Base-by-base conservation (phyloP, 2,797 vertebrate species). In the Loris lydekkerianus region DNA sequence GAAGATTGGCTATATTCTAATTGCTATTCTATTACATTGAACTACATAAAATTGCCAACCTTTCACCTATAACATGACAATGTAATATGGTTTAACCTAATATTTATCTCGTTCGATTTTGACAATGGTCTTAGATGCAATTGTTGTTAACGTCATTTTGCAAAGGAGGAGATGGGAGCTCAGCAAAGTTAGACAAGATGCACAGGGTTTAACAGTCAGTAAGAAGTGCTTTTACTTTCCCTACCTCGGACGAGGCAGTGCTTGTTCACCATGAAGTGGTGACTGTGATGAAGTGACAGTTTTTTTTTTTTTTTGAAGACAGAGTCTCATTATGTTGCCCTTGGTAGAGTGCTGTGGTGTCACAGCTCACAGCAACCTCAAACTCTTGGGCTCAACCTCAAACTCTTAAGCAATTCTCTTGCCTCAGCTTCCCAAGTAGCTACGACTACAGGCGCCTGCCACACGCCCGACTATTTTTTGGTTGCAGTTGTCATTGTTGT, bases 61-160 rank as follows among this genome's bases (percentile, higher is more conserved):
- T 88, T 96, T 95, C 58, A 87, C 49, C 63, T 63, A 87, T 4
- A 63, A 93, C 95, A 89, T 58, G 70, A 0, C 7, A 58, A 34
- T 78, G 82, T 77, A 37, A 69, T 40, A 49, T 37, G 31, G 31
- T 70, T 85, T 65, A 86, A 87, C 34, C 34, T 69, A 89, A 67
- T 46, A 20, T 46, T 70, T 60, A 43, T 92, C 72, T 92, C 10
- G 75, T 34, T 86, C 69, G 80, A 83, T 86, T 21, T 20, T 69
- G 83, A 75, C 11, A 65, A 43, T 60, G 87, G 9, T 3, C 67
- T 86, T 81, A 56, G 25, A 83, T 40, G 37, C 37, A 87, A 46
- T 60, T 60, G 20, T 15, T 85, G 3, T 61, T 90, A 82, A 67
- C 0, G 0, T 72, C 31, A 87, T 87, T 86, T 93, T 95, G 20